phyloP scores from a whole-genome alignment of 2,797 vertebrate species.

The Pangasius larnaudii region DNA sequence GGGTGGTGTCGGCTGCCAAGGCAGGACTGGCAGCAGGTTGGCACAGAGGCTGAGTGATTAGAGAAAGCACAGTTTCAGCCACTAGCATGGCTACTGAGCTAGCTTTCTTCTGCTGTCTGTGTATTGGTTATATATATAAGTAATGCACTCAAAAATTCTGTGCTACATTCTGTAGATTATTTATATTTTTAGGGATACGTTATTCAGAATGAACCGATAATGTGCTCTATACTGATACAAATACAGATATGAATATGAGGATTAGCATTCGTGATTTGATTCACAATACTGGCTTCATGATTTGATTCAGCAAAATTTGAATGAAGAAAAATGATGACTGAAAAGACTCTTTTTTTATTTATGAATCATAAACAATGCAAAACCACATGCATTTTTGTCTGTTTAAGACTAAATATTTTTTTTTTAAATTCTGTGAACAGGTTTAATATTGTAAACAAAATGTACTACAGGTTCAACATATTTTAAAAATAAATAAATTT shows the following conservation, averaged over 20 bases:
- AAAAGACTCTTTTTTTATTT: background rate
- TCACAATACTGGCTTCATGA: background rate
- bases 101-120: slow-evolving; percentile 5
- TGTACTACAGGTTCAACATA: background rate
- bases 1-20: slow-evolving; percentile 37
- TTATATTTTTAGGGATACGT: background rate
- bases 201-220: background rate
- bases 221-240: background rate
- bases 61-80: slow-evolving; percentile 4
- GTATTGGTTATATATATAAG: background rate
- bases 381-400: background rate
- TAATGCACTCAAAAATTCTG: background rate
- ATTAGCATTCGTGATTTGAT: background rate
- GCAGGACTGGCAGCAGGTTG: slow-evolving; percentile 39
- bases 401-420: background rate
- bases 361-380: background rate
- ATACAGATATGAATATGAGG: background rate
- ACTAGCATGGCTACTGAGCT: slow-evolving; percentile 5
- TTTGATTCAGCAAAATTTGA: background rate
- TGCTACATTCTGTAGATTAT: background rate
- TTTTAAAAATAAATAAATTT: background rate
- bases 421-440: no score
- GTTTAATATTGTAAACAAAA: background rate
- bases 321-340: background rate
- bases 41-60: slow-evolving; percentile 20